Evolutionary conservation across 2,797 vertebrate genomes (phyloP).

Genomic region (Lateolabrax maculatus): DNA sequence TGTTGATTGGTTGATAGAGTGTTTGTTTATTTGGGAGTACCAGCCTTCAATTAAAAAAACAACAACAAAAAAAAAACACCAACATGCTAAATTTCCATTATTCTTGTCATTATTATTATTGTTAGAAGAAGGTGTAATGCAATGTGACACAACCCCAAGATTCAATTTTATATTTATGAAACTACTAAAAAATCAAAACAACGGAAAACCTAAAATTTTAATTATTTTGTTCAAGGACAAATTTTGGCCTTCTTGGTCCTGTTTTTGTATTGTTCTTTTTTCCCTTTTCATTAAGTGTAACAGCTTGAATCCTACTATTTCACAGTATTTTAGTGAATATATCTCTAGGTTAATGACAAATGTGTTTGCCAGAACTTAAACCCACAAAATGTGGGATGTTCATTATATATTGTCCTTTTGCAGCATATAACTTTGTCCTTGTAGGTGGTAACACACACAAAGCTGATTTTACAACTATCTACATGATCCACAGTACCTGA

Average conservation of each 20-base stretch:
- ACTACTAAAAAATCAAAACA: neutral
- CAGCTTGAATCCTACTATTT: neutral
- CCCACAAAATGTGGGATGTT: neutral
- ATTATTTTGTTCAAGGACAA: neutral
- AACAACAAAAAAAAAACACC: neutral
- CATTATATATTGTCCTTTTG: neutral
- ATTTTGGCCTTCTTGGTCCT: neutral
- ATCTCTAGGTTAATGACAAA: neutral
- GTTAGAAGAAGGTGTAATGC: neutral
- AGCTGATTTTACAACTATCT: neutral
- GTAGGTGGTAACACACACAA: neutral
- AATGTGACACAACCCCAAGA: neutral
- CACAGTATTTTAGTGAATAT: neutral
- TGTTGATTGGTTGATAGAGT: neutral
- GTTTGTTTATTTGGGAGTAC: neutral
- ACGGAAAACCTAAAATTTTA: neutral
- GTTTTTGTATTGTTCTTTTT: neutral
- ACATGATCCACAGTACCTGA: neutral
- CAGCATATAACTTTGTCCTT: neutral
- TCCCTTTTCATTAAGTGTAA: neutral
- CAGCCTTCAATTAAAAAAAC: neutral
- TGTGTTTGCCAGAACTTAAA: neutral
- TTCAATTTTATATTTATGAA: neutral
- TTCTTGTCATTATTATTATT: neutral
- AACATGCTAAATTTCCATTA: neutral